These are phyloP conservation scores for Takifugu flavidus DNA, from an alignment of 2,113 vertebrate genomes.

Conservation along the genomic window DNA sequence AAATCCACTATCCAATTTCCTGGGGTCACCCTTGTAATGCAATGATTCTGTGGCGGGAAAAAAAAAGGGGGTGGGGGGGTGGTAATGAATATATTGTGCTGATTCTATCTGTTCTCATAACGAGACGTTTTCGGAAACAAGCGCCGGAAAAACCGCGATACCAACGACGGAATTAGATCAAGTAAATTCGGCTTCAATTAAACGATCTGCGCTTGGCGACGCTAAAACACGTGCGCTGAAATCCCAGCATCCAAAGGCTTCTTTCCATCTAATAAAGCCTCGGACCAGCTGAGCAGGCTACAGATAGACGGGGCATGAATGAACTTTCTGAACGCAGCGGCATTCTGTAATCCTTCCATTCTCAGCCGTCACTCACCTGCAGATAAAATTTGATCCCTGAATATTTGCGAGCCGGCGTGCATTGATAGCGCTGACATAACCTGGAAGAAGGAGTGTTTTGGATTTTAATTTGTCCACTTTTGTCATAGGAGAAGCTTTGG, in stretches of 20 bases:
- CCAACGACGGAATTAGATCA: background rate
- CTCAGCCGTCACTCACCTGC: conserved; percentile 54
- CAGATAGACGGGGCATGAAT: conserved; percentile 41
- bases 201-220: conserved; percentile 1
- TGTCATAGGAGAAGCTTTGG: conserved; percentile 37
- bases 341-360: conserved; percentile 61
- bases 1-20: conserved; percentile 22
- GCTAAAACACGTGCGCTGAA: conserved; percentile 33
- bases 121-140: background rate
- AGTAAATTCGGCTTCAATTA: background rate
- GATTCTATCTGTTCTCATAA: background rate
- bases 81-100: conserved; percentile 8
- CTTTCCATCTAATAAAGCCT: conserved; percentile 40
- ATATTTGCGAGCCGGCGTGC: conserved; percentile 44
- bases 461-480: conserved; percentile 44
- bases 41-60: background rate
- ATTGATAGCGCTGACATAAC: conserved; percentile 47
- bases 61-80: background rate
- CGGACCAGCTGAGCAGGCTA: conserved; percentile 10
- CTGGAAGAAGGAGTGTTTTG: conserved; percentile 27
- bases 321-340: conserved; percentile 56
- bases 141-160: background rate
- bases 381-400: conserved; percentile 57
- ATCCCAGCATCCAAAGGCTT: conserved; percentile 31
- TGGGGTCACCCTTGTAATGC: background rate